Percentiles rank a stretch among this genome's conserved stretches.
Evolutionary conservation across 2,888 invertebrate genomes (phyloP).

Genomic region (Tholera decimalis): DNA sequence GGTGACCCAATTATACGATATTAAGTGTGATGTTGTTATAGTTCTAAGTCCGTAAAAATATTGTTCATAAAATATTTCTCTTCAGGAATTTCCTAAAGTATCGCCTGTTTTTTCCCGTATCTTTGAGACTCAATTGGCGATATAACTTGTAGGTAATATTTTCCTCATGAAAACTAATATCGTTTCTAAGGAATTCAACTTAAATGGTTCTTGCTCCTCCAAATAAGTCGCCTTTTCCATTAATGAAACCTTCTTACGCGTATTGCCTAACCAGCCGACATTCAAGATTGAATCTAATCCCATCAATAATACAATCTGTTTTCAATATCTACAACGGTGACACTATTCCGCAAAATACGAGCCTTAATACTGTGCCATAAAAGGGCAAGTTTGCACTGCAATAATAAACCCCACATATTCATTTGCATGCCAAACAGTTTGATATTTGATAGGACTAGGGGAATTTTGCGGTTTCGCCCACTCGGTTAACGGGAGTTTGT

Average conservation of each 20-base stretch:
- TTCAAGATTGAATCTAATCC: slow-evolving; percentile 49
- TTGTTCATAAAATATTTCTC: too few species aligned
- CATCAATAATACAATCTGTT: slow-evolving; percentile 43
- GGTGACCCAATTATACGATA: too few species aligned
- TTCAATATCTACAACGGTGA: slow-evolving; percentile 43
- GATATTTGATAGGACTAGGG: slow-evolving; percentile 36
- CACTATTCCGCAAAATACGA: slow-evolving; percentile 44
- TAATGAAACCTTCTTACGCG: slow-evolving; percentile 11
- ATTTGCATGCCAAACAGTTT: slow-evolving; percentile 39
- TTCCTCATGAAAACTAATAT: neutral
- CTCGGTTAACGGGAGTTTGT: slow-evolving; percentile 26
- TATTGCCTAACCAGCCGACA: slow-evolving; percentile 36
- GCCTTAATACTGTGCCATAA: slow-evolving; percentile 53
- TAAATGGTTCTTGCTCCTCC: neutral
- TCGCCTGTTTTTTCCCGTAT: too few species aligned
- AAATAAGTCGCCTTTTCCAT: slow-evolving; percentile 24
- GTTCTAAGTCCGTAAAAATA: too few species aligned
- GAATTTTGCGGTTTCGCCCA: slow-evolving; percentile 31
- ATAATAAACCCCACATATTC: slow-evolving; percentile 58
- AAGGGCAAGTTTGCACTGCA: slow-evolving; percentile 41
- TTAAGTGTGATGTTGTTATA: too few species aligned
- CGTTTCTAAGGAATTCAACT: neutral
- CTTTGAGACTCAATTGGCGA: too few species aligned
- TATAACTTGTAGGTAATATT: too few species aligned
- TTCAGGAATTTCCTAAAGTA: too few species aligned